Percentiles rank a stretch among this genome's conserved stretches.
These are phyloP conservation scores for Varecia variegata DNA, from an alignment of 2,797 vertebrate species.

Conservation along the genomic window DNA sequence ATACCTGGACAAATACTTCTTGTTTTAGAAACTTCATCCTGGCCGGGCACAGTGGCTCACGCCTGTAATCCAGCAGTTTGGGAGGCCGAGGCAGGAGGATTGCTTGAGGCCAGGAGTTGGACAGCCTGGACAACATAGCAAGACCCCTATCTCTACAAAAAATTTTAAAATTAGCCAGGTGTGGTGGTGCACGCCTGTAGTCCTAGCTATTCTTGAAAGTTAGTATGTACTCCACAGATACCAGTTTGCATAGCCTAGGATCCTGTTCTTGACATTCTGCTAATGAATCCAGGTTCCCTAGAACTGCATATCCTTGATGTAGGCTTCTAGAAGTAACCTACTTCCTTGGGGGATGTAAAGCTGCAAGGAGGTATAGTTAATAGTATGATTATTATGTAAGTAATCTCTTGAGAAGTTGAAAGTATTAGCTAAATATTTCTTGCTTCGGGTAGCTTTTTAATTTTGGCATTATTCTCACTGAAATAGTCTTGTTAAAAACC, in stretches of 20 bases:
- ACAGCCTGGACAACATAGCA: too few species aligned
- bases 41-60: too few species aligned
- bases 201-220: not conserved
- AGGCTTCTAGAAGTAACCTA: constrained; percentile 18
- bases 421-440: constrained; percentile 27
- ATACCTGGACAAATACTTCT: not conserved
- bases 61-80: too few species aligned
- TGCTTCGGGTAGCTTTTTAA: not conserved
- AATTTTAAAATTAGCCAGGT: too few species aligned
- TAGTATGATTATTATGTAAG: not conserved
- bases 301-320: not conserved
- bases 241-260: not conserved
- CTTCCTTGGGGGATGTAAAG: not conserved
- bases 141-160: too few species aligned
- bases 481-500: not conserved
- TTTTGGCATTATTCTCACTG: constrained; percentile 8
- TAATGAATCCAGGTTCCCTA: not conserved
- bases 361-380: not conserved
- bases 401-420: not conserved
- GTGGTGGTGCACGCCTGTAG: too few species aligned
- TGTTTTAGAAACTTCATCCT: not conserved
- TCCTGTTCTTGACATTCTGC: constrained; percentile 3
- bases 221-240: not conserved
- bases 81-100: too few species aligned
- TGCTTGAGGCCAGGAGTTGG: too few species aligned